Conservation (phyloP, 2,888 invertebrate genomes). For the Callimorpha dominula region DNA sequence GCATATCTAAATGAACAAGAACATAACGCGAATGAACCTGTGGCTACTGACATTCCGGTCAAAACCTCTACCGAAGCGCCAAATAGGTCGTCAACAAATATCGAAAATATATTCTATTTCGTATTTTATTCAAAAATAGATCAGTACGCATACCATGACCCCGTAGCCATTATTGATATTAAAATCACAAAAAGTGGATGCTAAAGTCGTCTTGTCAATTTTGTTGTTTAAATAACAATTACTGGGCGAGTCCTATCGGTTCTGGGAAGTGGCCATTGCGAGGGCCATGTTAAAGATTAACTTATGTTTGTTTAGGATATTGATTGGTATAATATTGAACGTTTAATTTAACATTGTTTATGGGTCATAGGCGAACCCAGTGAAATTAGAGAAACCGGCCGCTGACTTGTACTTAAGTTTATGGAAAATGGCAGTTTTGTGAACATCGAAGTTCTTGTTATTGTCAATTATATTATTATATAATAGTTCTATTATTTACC, state of each 20-base stretch:
- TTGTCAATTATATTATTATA: no score
- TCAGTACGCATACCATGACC: neutral
- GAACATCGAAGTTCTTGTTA: no score
- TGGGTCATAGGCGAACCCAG: neutral
- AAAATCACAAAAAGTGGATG: conserved; percentile 32
- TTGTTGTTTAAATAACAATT: conserved; percentile 33
- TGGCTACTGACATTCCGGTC: no score
- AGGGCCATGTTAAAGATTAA: conserved; percentile 11
- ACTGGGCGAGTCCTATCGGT: conserved; percentile 26
- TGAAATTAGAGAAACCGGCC: neutral
- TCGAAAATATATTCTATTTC: no score
- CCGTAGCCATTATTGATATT: conserved; percentile 4
- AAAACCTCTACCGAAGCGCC: no score
- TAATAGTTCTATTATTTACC: no score
- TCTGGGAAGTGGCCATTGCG: conserved; percentile 27
- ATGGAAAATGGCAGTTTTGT: no score
- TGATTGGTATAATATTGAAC: conserved; percentile 20
- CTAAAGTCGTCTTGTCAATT: conserved; percentile 31
- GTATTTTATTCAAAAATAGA: neutral
- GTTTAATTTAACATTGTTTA: conserved; percentile 12
- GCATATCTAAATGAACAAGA: no score
- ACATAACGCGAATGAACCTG: no score
- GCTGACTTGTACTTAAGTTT: neutral
- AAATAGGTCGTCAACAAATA: no score
- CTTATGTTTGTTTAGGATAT: conserved; percentile 19